These are phyloP conservation scores for Desoria tigrina DNA, from an alignment of 2,888 invertebrate genomes.

Conservation along the genomic window DNA sequence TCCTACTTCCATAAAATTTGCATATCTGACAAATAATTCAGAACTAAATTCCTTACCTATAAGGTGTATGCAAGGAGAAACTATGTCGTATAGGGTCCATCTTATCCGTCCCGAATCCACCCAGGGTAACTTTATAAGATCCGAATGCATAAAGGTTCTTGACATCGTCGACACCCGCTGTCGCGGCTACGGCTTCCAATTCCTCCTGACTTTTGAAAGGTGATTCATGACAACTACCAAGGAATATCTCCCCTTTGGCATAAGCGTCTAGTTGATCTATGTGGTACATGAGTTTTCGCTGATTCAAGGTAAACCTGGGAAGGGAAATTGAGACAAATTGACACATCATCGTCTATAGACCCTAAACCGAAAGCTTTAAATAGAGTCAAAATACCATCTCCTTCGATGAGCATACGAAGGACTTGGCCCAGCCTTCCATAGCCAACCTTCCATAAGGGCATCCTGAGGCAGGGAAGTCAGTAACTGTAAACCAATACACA, in stretches of 20 bases:
- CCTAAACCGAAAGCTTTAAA: background rate
- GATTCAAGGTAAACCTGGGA: slow-evolving; percentile 68
- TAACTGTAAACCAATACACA: slow-evolving; percentile 13
- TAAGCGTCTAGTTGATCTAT: slow-evolving; percentile 83
- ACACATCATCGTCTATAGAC: too few species aligned
- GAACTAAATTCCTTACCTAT: too few species aligned
- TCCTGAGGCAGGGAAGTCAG: slow-evolving; percentile 34
- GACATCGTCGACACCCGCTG: slow-evolving; percentile 35
- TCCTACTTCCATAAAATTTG: too few species aligned
- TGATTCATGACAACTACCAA: slow-evolving; percentile 61
- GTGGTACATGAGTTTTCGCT: slow-evolving; percentile 89
- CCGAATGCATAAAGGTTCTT: slow-evolving; percentile 25
- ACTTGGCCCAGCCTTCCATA: slow-evolving; percentile 73
- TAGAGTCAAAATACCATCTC: slow-evolving; percentile 69
- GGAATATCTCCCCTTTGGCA: slow-evolving; percentile 87
- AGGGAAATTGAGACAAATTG: background rate
- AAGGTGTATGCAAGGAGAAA: slow-evolving; percentile 49
- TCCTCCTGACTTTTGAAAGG: slow-evolving; percentile 25
- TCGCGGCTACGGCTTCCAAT: slow-evolving; percentile 23
- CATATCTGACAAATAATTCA: too few species aligned
- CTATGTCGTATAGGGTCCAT: slow-evolving; percentile 40
- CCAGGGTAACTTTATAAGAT: slow-evolving; percentile 39
- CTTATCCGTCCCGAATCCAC: slow-evolving; percentile 50
- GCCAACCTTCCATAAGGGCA: slow-evolving; percentile 67
- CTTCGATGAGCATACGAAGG: slow-evolving; percentile 76